Evolutionary conservation across 2,888 invertebrate species (phyloP).

Genomic region (Folsomia candida): DNA sequence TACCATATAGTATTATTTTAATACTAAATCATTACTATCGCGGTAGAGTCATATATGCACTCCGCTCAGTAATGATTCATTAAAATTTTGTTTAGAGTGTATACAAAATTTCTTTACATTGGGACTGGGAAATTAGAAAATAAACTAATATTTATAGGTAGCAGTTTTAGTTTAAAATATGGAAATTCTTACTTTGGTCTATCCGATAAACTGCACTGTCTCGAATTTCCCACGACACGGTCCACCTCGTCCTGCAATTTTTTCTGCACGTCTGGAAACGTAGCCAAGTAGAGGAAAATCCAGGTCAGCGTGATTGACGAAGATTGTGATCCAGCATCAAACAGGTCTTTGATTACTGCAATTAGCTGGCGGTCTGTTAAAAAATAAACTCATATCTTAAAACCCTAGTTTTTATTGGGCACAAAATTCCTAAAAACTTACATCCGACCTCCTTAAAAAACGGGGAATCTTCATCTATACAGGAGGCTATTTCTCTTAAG

Average conservation of each 20-base stretch:
- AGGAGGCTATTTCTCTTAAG: too few species aligned
- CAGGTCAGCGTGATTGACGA: background rate
- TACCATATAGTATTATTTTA: too few species aligned
- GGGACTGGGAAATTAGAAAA: too few species aligned
- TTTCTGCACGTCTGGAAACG: constrained; percentile 1
- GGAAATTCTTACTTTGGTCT: background rate
- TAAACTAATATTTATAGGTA: too few species aligned
- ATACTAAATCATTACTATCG: too few species aligned
- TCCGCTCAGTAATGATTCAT: too few species aligned
- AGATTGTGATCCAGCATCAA: background rate
- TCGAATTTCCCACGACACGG: background rate
- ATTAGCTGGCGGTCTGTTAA: constrained; percentile 18
- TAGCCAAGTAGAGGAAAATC: background rate
- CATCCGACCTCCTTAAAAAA: constrained; percentile 23
- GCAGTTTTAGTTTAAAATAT: too few species aligned
- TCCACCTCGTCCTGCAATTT: constrained; percentile 1
- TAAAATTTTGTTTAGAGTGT: too few species aligned
- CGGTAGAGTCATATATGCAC: too few species aligned
- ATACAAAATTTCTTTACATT: too few species aligned
- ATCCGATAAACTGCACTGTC: background rate
- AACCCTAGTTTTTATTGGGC: background rate
- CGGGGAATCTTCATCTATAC: constrained; percentile 13
- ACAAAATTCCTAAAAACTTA: background rate
- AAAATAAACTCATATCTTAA: background rate
- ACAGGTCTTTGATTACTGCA: constrained; percentile 6